phyloP scores from a whole-genome alignment of 2,797 vertebrate genomes.

The Psittacula echo region DNA sequence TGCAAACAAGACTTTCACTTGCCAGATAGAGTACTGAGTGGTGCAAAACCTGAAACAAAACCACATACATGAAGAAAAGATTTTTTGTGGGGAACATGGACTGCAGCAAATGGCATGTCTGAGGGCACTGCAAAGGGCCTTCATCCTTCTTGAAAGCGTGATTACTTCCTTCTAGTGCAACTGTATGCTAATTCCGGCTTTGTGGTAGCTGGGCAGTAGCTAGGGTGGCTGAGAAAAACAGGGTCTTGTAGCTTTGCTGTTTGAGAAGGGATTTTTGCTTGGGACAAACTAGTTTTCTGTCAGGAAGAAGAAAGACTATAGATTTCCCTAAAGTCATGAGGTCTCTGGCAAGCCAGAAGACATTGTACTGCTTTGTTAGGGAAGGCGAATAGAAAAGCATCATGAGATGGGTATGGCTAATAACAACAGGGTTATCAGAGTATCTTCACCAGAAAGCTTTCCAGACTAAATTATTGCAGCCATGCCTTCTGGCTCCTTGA shows the following conservation, averaged over 20 bases:
- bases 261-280: background rate
- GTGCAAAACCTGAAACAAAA: background rate
- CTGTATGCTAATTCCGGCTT: background rate
- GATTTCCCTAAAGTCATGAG: slow-evolving; percentile 5
- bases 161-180: background rate
- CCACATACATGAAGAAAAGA: background rate
- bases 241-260: background rate
- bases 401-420: background rate
- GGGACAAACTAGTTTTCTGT: background rate
- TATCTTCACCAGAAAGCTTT: background rate
- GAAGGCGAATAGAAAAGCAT: background rate
- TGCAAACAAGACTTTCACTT: background rate
- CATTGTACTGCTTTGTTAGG: background rate
- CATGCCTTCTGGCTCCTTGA: background rate
- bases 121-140: background rate
- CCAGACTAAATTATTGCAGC: background rate
- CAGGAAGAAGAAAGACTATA: background rate
- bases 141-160: background rate
- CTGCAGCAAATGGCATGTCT: background rate
- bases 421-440: background rate
- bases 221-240: background rate
- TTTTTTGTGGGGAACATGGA: background rate
- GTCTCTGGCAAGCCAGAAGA: slow-evolving; percentile 9
- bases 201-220: background rate
- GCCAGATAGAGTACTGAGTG: background rate